Evolutionary conservation across 2,888 invertebrate genomes (phyloP).

Genomic region (Alcis repandata): DNA sequence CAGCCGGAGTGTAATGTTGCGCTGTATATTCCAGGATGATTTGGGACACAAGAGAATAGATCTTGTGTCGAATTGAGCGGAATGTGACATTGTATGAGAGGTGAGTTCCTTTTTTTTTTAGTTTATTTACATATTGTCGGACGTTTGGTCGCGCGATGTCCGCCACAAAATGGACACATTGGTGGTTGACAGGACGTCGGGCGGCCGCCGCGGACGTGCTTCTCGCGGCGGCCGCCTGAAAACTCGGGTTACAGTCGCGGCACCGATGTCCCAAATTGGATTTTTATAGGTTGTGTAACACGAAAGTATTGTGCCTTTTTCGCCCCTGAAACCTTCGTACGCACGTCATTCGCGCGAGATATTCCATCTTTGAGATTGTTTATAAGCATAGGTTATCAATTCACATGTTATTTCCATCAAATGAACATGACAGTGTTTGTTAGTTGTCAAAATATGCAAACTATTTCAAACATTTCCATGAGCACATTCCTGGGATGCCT

Average conservation of each 20-base stretch:
- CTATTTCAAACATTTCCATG: slow-evolving; percentile 36
- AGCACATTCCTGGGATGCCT: slow-evolving; percentile 36
- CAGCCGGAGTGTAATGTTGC: slow-evolving; percentile 83
- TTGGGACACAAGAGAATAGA: slow-evolving; percentile 80
- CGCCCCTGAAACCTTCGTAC: slow-evolving; percentile 25
- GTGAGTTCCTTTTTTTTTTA: slow-evolving; percentile 74
- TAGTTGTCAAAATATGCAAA: slow-evolving; percentile 33
- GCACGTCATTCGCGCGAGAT: slow-evolving; percentile 36
- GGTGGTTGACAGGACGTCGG: slow-evolving; percentile 70
- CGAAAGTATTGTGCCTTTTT: slow-evolving; percentile 37
- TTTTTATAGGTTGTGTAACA: slow-evolving; percentile 76
- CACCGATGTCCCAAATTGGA: slow-evolving; percentile 50
- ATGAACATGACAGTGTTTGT: slow-evolving; percentile 46
- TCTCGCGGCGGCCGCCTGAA: slow-evolving; percentile 59
- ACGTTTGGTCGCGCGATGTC: slow-evolving; percentile 67
- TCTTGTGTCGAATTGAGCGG: slow-evolving; percentile 84
- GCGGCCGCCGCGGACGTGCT: slow-evolving; percentile 64
- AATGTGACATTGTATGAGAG: slow-evolving; percentile 87
- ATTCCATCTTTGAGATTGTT: slow-evolving; percentile 42
- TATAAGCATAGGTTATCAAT: slow-evolving; percentile 46
- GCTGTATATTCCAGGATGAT: slow-evolving; percentile 82
- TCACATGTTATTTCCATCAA: slow-evolving; percentile 47
- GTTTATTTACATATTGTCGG: slow-evolving; percentile 82
- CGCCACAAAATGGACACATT: slow-evolving; percentile 78
- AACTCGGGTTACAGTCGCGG: slow-evolving; percentile 52